A percentile compares a stretch with the other conserved stretches of the same genome.
Evolutionary conservation across 2,113 vertebrate species (phyloP).

Genomic region (Pongo pygmaeus): DNA sequence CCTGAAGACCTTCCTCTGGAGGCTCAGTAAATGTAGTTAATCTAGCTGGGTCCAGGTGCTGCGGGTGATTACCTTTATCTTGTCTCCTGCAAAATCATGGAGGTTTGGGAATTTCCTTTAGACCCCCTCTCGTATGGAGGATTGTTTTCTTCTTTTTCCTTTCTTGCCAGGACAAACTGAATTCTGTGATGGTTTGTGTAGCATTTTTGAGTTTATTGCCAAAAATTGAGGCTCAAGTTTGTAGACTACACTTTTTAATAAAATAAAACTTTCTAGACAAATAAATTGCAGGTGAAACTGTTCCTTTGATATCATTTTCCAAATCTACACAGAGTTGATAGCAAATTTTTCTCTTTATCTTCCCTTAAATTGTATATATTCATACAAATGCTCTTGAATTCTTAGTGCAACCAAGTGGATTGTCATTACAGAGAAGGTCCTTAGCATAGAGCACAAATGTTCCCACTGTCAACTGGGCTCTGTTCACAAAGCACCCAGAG

Average conservation of each 20-base stretch:
- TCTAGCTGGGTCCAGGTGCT: no score
- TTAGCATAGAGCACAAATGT: not conserved
- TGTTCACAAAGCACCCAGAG: not conserved
- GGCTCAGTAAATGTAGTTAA: no score
- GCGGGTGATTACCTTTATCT: no score
- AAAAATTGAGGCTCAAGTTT: not conserved
- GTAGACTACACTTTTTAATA: not conserved
- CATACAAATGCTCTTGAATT: not conserved
- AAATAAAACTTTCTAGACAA: not conserved
- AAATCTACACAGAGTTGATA: not conserved
- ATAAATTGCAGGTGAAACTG: not conserved
- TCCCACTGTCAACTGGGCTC: not conserved
- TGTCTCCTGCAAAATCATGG: no score
- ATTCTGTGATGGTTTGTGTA: not conserved
- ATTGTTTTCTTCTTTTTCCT: not conserved
- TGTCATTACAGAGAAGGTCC: not conserved
- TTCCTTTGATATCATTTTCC: not conserved
- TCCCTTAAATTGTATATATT: not conserved
- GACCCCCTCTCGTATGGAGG: no score
- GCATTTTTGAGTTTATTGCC: not conserved
- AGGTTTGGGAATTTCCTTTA: no score
- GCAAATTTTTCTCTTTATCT: not conserved
- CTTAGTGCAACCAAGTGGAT: not conserved
- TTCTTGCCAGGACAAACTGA: not conserved
- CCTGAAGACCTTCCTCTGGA: no score